A percentile compares a stretch with the other conserved stretches of the same genome.
Conservation (phyloP, 2,797 vertebrate species). For the Rhynchotus rufescens region DNA sequence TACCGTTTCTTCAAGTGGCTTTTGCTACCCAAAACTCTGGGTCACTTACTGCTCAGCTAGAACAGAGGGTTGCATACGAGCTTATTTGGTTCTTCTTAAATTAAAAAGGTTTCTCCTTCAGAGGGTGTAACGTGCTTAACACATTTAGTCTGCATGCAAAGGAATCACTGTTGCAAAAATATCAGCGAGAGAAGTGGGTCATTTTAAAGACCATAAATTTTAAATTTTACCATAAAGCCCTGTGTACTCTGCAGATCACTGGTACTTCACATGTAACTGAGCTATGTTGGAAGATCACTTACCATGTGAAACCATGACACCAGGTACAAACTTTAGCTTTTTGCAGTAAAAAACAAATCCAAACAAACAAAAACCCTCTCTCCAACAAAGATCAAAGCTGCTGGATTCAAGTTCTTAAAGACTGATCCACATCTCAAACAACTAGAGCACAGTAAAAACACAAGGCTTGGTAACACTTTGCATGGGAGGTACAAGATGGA, state of each 20-base stretch:
- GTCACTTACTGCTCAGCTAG: slow-evolving; percentile 15
- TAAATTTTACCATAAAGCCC: neutral
- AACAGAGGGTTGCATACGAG: neutral
- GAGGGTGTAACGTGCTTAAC: neutral
- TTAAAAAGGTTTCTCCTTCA: neutral
- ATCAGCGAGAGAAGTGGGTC: neutral
- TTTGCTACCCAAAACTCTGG: neutral
- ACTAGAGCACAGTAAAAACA: slow-evolving; percentile 48
- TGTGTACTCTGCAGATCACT: neutral
- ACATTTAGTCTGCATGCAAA: neutral
- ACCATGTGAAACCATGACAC: slow-evolving; percentile 7
- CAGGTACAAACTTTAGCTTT: slow-evolving; percentile 2
- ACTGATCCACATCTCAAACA: neutral
- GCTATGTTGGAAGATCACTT: slow-evolving; percentile 16
- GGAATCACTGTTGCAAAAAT: neutral
- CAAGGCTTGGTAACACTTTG: slow-evolving; percentile 31
- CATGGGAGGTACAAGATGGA: slow-evolving; percentile 25
- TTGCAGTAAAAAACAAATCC: neutral
- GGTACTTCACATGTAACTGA: neutral
- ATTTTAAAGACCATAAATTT: neutral
- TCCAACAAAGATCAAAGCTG: slow-evolving; percentile 38
- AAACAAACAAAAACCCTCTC: neutral
- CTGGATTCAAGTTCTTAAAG: slow-evolving; percentile 35
- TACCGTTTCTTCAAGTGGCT: neutral
- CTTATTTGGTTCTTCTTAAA: slow-evolving; percentile 1